These are phyloP conservation scores for Progne subis DNA, from an alignment of 2,113 vertebrate species.

Conservation along the genomic window DNA sequence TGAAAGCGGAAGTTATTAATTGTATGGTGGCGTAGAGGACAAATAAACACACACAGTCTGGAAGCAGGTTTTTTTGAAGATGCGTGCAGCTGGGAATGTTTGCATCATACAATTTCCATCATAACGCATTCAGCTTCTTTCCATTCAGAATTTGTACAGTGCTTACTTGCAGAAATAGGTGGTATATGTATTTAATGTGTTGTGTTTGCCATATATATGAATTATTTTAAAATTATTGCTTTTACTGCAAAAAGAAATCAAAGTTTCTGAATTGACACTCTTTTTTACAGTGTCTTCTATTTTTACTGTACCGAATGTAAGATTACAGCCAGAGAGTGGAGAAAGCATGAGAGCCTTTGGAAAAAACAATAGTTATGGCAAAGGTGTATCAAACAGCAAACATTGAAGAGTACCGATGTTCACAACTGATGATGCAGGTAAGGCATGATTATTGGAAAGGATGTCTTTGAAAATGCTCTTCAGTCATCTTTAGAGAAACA, in stretches of 20 bases:
- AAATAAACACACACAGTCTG: not conserved
- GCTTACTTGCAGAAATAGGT: not conserved
- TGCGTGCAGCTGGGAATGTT: not conserved
- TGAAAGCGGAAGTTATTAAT: not conserved
- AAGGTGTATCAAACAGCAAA: slow-evolving; percentile 87
- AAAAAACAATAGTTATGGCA: slow-evolving; percentile 88
- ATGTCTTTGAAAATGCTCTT: not conserved
- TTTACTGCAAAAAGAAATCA: not conserved
- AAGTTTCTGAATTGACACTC: slow-evolving; percentile 3
- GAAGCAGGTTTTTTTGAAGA: not conserved
- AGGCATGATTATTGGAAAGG: not conserved
- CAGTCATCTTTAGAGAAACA: not conserved
- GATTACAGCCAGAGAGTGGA: slow-evolving; percentile 89
- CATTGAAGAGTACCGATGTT: slow-evolving; percentile 77
- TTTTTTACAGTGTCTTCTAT: slow-evolving; percentile 90
- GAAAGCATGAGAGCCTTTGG: slow-evolving; percentile 89
- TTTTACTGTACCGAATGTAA: slow-evolving; percentile 90
- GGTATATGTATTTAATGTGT: not conserved
- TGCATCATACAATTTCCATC: not conserved
- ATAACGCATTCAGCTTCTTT: not conserved
- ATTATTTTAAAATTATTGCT: not conserved
- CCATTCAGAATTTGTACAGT: not conserved
- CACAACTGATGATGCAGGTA: slow-evolving; percentile 72
- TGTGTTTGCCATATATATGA: not conserved
- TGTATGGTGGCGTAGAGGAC: not conserved